A percentile compares a stretch with the other conserved stretches of the same genome.
These are phyloP conservation scores for Tipula confusa DNA, from an alignment of 2,888 invertebrate genomes.

Conservation along the genomic window DNA sequence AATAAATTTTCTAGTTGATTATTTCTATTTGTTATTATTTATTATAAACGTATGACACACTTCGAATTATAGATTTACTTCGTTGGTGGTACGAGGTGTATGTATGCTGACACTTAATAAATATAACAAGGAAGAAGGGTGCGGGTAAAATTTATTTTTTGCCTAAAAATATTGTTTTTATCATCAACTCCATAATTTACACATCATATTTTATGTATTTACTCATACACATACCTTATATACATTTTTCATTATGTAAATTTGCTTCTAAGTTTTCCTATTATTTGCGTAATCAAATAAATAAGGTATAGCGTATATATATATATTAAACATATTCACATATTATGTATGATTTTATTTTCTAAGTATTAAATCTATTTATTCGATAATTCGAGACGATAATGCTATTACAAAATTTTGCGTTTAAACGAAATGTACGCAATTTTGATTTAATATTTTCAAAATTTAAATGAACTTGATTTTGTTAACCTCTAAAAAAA, in stretches of 20 bases:
- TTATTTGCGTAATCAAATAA: neutral
- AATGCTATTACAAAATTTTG: neutral
- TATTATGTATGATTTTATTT: neutral
- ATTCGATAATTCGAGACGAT: neutral
- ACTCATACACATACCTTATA: neutral
- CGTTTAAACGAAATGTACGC: neutral
- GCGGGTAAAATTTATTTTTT: neutral
- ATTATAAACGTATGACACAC: neutral
- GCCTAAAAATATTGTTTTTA: neutral
- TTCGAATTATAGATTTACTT: neutral
- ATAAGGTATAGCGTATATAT: neutral
- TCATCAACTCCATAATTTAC: neutral
- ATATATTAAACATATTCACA: neutral
- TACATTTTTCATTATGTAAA: neutral
- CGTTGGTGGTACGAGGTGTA: neutral
- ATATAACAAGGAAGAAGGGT: neutral
- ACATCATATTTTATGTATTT: neutral
- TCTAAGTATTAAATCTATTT: neutral
- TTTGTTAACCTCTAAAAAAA: too few relatives aligned
- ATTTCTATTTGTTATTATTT: neutral
- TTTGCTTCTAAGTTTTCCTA: neutral
- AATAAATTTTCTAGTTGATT: neutral
- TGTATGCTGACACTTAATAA: neutral
- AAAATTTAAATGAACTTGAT: too few relatives aligned
- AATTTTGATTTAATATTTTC: too few relatives aligned